Evolutionary conservation across 1,140 invertebrate species (phyloP).

Genomic region (Apis laboriosa): DNA sequence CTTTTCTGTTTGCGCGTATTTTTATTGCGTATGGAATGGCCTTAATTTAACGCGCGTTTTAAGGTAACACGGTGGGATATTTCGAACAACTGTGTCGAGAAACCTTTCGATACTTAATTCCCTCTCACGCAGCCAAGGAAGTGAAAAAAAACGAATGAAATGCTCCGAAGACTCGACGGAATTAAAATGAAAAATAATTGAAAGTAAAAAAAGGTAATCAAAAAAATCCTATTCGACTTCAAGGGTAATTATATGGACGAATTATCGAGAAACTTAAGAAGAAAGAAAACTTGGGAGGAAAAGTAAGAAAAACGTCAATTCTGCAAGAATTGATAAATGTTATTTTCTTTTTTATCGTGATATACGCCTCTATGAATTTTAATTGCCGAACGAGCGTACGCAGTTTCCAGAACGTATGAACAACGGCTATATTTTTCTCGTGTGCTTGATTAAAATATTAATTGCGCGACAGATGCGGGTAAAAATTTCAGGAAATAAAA

Average conservation of each 20-base stretch:
- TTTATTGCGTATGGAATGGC: neutral
- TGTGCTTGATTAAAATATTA: slow-evolving; percentile 55
- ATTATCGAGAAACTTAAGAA: neutral
- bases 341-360: neutral
- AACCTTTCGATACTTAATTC: slow-evolving; percentile 13
- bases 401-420: slow-evolving; percentile 31
- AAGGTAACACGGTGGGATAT: neutral
- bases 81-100: slow-evolving; percentile 14
- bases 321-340: too few species aligned
- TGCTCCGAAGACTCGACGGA: neutral
- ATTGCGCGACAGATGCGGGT: slow-evolving; percentile 44
- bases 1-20: neutral
- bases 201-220: too few species aligned
- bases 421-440: slow-evolving; percentile 22
- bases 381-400: slow-evolving; percentile 34
- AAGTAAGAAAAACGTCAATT: slow-evolving; percentile 19
- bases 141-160: neutral
- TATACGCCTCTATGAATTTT: slow-evolving; percentile 52
- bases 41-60: slow-evolving; percentile 1
- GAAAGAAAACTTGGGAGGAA: neutral
- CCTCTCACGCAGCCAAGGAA: neutral
- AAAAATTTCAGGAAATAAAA: slow-evolving; percentile 41
- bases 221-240: neutral
- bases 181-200: too few species aligned
- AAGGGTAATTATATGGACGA: neutral